Evolutionary conservation across 1,140 invertebrate genomes (phyloP), one percentile per base, ranked within the genome.

Genomic region (Conus ventricosus): DNA sequence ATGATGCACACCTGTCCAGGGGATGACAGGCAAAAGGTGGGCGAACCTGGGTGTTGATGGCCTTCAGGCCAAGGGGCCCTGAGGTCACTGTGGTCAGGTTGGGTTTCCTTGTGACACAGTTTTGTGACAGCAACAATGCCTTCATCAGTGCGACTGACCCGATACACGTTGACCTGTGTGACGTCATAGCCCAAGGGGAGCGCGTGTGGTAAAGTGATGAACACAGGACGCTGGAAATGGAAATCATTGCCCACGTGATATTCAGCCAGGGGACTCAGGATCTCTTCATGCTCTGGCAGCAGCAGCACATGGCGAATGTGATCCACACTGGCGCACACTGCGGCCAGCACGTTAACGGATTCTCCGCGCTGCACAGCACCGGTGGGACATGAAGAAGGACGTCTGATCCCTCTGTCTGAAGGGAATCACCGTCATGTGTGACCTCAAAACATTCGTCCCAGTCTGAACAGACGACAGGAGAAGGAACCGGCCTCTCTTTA

Each of bases 231-330:
- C 81, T 55, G 53, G 53, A 83, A 83, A 6, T 20, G 20, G 23
- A 83, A 83, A 51, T n/a, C 81, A 25, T 83, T 6, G 6, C 81
- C 81, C 0, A 53, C 81, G 1, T 23, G 23, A 25, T 83, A 83
- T n/a, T 83, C 81, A n/a, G 53, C 81, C 53, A 83, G 55, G 10
- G 81, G 81, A n/a, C 25, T 54, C 20, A 83, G 25, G 25, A 83
- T 51, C 10, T 83, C 51, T 83, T 83, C 81, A n/a, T 83, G 17
- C 55, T 83, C 81, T 5, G 81, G 39, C 0, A 83, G 54, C 23
- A 57, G 20, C 51, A 83, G 11, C 4, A 55, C 15, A 57, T 57
- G 81, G 20, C 55, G 53, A 23, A 83, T 54, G 5, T 25, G 81
- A 54, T 83, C 53, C 6, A 83, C 81, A 25, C 55, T 51, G 23